Evolutionary conservation across 2,797 vertebrate genomes (phyloP).

Genomic region (Epinephelus malabaricus): DNA sequence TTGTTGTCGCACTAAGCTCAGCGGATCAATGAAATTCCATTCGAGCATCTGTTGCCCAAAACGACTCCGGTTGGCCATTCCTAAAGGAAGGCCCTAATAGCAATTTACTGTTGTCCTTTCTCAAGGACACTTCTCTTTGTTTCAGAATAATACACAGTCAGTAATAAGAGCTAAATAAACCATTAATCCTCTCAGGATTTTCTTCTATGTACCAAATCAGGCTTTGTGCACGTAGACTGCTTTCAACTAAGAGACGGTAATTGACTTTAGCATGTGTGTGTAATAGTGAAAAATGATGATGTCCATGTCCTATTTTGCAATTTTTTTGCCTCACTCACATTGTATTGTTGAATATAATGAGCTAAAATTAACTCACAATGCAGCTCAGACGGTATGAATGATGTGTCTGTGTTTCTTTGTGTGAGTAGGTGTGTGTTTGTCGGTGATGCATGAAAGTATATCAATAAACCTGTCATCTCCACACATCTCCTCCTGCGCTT

Average conservation of each 20-base stretch:
- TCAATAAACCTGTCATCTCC: constrained; percentile 61
- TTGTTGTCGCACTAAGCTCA: constrained; percentile 61
- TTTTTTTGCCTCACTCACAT: constrained; percentile 18
- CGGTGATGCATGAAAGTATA: constrained; percentile 47
- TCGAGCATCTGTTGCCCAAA: constrained; percentile 71
- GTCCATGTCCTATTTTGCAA: constrained; percentile 50
- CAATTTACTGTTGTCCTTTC: constrained; percentile 71
- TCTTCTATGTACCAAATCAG: constrained; percentile 45
- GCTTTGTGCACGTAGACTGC: constrained; percentile 37
- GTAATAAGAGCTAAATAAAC: constrained; percentile 74
- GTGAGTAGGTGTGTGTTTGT: constrained; percentile 45
- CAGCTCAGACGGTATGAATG: constrained; percentile 48
- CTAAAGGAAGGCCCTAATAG: constrained; percentile 56
- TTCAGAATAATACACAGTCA: constrained; percentile 52
- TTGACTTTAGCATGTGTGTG: constrained; percentile 58
- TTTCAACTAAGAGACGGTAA: constrained; percentile 63
- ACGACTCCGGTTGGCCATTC: constrained; percentile 43
- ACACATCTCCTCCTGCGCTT: constrained; percentile 31
- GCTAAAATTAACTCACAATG: constrained; percentile 62
- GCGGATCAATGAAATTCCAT: constrained; percentile 77
- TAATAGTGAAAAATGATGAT: constrained; percentile 69
- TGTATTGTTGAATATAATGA: constrained; percentile 64
- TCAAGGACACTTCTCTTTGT: constrained; percentile 76
- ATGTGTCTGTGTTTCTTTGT: constrained; percentile 55
- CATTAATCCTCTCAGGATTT: constrained; percentile 61